Evolutionary conservation across 2,888 invertebrate genomes (phyloP).

Genomic region (Drosophila subquinaria): DNA sequence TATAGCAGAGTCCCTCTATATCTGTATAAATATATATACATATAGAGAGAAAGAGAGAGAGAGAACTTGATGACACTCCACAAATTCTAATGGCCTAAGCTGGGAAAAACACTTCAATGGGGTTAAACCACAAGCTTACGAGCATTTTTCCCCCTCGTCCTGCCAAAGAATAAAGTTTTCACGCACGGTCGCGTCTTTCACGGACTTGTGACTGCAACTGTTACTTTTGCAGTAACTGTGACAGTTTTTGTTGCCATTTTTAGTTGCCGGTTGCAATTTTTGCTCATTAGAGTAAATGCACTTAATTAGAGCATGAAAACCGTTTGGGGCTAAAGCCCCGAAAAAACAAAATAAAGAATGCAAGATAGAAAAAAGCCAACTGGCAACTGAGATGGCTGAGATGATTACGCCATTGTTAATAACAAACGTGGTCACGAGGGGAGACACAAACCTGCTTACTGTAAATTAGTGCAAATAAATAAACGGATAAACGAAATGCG

Average conservation of each 20-base stretch:
- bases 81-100: conserved; percentile 33
- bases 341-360: conserved; percentile 11
- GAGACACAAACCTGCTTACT: conserved; percentile 49
- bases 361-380: conserved; percentile 19
- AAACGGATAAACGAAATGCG: conserved; percentile 74
- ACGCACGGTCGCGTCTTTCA: conserved; percentile 66
- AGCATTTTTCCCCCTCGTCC: background rate
- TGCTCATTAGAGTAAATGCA: conserved; percentile 80
- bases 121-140: conserved; percentile 39
- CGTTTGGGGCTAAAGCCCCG: conserved; percentile 31
- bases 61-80: conserved; percentile 15
- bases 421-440: conserved; percentile 56
- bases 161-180: conserved; percentile 57
- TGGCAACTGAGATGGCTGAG: conserved; percentile 25
- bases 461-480: conserved; percentile 74
- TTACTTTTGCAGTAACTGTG: conserved; percentile 30
- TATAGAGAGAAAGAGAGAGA: background rate
- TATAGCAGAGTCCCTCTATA: background rate
- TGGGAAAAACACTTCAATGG: conserved; percentile 42
- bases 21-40: conserved; percentile 6
- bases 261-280: conserved; percentile 60
- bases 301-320: conserved; percentile 77
- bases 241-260: conserved; percentile 31
- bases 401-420: conserved; percentile 77
- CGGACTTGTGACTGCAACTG: conserved; percentile 49